These are phyloP conservation scores for Pristionchus fissidentatus DNA, from an alignment of 2,888 invertebrate species.

Conservation along the genomic window DNA sequence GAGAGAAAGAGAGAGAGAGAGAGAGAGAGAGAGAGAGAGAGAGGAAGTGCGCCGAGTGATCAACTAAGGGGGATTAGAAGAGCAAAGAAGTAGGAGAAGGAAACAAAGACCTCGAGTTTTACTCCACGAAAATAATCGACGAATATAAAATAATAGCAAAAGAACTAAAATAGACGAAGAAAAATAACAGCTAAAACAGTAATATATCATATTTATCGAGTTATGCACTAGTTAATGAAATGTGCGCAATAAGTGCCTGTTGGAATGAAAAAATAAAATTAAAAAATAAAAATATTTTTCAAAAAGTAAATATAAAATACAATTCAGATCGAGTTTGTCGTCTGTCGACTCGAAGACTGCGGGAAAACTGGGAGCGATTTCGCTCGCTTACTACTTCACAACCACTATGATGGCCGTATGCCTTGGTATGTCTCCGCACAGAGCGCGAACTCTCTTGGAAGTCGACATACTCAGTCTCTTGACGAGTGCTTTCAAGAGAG, in stretches of 20 bases:
- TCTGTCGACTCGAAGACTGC: constrained; percentile 67
- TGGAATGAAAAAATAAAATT: too few relatives aligned
- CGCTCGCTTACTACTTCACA: constrained; percentile 62
- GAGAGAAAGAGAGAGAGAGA: not conserved
- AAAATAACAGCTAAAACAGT: too few relatives aligned
- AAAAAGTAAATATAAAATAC: not conserved
- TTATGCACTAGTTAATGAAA: too few relatives aligned
- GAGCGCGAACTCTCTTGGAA: not conserved
- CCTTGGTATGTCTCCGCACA: constrained; percentile 52
- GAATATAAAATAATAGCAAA: too few relatives aligned
- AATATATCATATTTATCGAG: too few relatives aligned
- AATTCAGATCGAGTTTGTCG: constrained; percentile 62
- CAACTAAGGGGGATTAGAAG: not conserved
- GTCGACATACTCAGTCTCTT: not conserved
- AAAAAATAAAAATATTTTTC: too few relatives aligned
- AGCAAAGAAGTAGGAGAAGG: too few relatives aligned
- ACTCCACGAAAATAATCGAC: too few relatives aligned
- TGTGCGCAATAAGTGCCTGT: too few relatives aligned
- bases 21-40: not conserved
- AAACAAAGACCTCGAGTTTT: too few relatives aligned
- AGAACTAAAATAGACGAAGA: too few relatives aligned
- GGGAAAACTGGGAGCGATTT: constrained; percentile 63
- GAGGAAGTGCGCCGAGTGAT: constrained; percentile 37
- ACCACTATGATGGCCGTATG: constrained; percentile 67
- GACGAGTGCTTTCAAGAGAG: too few relatives aligned